Base-by-base conservation (phyloP, 2,888 invertebrate genomes). In the Pristionchus arcanus region DNA sequence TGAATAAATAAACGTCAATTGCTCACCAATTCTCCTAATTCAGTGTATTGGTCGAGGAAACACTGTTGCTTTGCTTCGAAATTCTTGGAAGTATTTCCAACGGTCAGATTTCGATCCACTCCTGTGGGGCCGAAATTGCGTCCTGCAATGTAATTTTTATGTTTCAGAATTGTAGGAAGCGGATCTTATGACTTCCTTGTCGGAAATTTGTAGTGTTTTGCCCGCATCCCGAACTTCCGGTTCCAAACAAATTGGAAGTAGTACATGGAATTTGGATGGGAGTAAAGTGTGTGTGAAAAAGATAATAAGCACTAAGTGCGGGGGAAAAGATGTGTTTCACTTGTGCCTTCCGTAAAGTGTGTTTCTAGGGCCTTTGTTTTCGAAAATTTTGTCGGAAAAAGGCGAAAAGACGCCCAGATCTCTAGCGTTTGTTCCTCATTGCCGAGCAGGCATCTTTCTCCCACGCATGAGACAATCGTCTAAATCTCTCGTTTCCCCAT, bases 51-150 rank as follows among this genome's bases (percentile, higher is more conserved):
- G 2, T 74, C 55, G 11, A 3, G 34, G 55, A 88, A 88, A 42
- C 87, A 88, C 55, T 71, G 16, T 34, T 74, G 31, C 55, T 88
- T 88, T 25, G 25, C 74, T 28, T 55, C 34, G 42, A 68, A 88
- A 11, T 74, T 49, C 25, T 11, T 7, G 9, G 28, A n/a, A 25
- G 87, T 88, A 1, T 31, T 21, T 5, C 55, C 74, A 21, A 16
- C n/a, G 5, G 55, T 74, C 16, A 88, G 34, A 31, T 71, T 74
- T 16, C n/a, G 31, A 19, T 63, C 42, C 11, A 53, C 31, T 34
- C 87, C 87, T 16, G 71, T 42, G 1, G 87, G 34, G 0, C 87
- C 87, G n/a, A 53, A 74, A 15, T 88, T 37, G 15, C 87, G 31
- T 0, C 87, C 87, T 88, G 31, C 74, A 87, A 28, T 37, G 3